Conservation (phyloP, 2,888 invertebrate species). For the Synergus gifuensis region DNA sequence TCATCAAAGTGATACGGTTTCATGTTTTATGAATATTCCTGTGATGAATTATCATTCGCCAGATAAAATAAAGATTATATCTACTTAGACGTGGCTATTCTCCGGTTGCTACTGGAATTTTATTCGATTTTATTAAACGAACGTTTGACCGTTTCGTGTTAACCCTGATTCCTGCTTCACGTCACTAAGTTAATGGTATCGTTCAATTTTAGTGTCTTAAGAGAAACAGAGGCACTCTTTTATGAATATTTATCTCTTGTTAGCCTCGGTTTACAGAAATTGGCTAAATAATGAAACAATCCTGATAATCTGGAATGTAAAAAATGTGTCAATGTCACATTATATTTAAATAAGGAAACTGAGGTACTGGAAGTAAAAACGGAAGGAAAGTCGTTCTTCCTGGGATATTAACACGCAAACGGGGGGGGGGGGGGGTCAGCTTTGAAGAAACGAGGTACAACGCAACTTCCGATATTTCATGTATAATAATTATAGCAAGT, state of each 20-base stretch:
- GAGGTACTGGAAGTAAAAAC: conserved; percentile 2
- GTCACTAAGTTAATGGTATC: conserved; percentile 34
- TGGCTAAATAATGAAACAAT: neutral
- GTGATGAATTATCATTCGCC: neutral
- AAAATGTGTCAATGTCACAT: neutral
- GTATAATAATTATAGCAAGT: conserved; percentile 1
- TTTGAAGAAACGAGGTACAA: neutral
- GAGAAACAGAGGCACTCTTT: conserved; percentile 33
- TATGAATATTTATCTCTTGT: conserved; percentile 6
- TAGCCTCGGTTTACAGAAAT: neutral
- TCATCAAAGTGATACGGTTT: neutral
- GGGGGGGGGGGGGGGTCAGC: conserved; percentile 19
- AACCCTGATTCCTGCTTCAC: conserved; percentile 38
- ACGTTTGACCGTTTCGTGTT: conserved; percentile 34
- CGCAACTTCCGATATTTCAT: conserved; percentile 8
- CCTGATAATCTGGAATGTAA: neutral
- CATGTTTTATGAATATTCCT: neutral
- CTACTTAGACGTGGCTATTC: conserved; percentile 6
- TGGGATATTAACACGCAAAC: conserved; percentile 18
- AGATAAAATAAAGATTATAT: conserved; percentile 29
- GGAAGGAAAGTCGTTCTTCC: conserved; percentile 13
- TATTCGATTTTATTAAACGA: conserved; percentile 31
- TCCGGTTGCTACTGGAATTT: conserved; percentile 39
- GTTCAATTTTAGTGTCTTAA: neutral
- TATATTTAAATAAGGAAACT: neutral